A percentile compares a stretch with the other conserved stretches of the same genome.
Evolutionary conservation across 2,113 vertebrate species (phyloP).

Genomic region (Pangasianodon gigas): DNA sequence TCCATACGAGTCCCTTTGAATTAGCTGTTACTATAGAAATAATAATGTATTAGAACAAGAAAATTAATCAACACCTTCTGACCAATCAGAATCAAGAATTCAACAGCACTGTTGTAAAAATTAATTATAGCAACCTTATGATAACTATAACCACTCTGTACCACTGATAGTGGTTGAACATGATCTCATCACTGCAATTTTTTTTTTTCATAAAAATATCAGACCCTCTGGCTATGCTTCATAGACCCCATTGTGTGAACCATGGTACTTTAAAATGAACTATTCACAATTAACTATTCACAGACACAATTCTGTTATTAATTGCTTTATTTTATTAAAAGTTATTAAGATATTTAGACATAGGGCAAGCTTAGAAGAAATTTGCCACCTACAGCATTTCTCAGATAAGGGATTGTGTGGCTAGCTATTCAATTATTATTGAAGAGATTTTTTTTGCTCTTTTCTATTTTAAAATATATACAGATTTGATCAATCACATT

Average conservation of each 20-base stretch:
- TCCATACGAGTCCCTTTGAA: not conserved
- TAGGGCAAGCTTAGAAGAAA: not conserved
- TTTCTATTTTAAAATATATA: slow-evolving; percentile 14
- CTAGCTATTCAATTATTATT: not conserved
- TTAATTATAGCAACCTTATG: not conserved
- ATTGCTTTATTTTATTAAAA: not conserved
- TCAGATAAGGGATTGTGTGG: not conserved
- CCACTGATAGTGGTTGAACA: not conserved
- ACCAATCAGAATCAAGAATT: not conserved
- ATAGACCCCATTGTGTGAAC: not conserved
- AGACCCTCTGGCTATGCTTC: not conserved
- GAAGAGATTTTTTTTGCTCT: not conserved
- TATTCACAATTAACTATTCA: too few species aligned
- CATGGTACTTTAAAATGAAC: not conserved
- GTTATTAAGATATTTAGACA: not conserved
- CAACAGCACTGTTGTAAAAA: not conserved
- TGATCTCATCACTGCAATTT: not conserved
- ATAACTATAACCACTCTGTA: not conserved
- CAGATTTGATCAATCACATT: not conserved
- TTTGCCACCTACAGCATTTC: not conserved
- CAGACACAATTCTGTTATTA: not conserved
- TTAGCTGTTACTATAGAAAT: not conserved
- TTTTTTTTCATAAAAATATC: not conserved
- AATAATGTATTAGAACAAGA: not conserved
- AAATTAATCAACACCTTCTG: not conserved